A percentile compares a stretch with the other conserved stretches of the same genome.
Conservation (phyloP, 2,113 vertebrate genomes). For the Hyperoodon ampullatus region DNA sequence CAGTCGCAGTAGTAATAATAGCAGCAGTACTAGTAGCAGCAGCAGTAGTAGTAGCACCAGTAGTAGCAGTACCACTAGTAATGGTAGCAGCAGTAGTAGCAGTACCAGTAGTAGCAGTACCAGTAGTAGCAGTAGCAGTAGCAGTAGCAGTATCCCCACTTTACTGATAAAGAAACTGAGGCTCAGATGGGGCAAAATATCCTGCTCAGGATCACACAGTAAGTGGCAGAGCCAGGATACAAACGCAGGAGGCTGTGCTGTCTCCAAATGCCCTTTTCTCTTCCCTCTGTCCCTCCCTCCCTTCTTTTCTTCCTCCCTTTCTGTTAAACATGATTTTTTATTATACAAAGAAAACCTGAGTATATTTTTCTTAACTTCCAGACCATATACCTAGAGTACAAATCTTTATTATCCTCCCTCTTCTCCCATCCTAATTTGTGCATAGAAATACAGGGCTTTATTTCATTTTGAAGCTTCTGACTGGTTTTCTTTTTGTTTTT, state of each 20-base stretch:
- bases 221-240: too few species aligned
- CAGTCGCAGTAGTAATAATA: fast-evolving
- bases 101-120: too few species aligned
- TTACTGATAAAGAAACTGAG: background rate
- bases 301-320: background rate
- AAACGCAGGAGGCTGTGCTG: too few species aligned
- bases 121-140: too few species aligned
- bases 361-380: background rate
- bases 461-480: background rate
- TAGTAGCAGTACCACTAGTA: too few species aligned
- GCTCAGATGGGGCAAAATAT: background rate
- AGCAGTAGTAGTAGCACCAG: too few species aligned
- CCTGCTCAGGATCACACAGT: too few species aligned
- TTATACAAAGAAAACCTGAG: background rate
- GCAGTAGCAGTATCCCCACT: background rate
- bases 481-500: background rate
- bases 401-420: background rate
- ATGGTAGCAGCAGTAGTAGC: too few species aligned
- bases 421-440: background rate
- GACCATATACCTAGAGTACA: background rate
- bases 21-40: fast-evolving
- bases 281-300: background rate
- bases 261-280: too few species aligned
- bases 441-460: background rate
- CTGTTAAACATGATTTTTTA: background rate